These are phyloP conservation scores for Digitonthophagus gazella DNA, from an alignment of 2,888 invertebrate genomes.

Conservation along the genomic window DNA sequence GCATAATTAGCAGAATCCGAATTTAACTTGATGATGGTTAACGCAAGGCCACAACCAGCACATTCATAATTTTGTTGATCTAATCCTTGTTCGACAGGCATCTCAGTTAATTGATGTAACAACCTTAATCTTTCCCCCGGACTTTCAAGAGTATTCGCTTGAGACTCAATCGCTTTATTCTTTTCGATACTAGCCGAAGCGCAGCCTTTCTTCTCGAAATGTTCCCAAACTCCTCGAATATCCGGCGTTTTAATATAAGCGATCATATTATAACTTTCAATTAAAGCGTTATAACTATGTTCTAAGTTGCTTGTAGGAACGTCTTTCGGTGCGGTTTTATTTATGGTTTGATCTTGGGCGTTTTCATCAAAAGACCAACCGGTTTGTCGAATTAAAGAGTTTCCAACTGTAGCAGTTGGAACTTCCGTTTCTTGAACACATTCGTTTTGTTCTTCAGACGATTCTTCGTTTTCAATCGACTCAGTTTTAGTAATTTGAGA, in stretches of 20 bases:
- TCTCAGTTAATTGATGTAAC: conserved; percentile 58
- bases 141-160: neutral
- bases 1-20: conserved; percentile 12
- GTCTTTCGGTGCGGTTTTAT: conserved; percentile 4
- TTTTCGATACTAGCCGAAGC: conserved; percentile 54
- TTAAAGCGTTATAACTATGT: conserved; percentile 59
- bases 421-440: neutral
- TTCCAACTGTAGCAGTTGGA: conserved; percentile 52
- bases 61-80: conserved; percentile 87
- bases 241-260: conserved; percentile 55
- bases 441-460: neutral
- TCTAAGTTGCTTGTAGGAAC: conserved; percentile 38
- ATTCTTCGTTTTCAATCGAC: conserved; percentile 24
- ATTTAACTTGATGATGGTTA: conserved; percentile 44
- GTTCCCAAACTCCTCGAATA: conserved; percentile 62
- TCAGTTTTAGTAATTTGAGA: conserved; percentile 14
- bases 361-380: conserved; percentile 61
- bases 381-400: conserved; percentile 63
- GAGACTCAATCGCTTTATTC: conserved; percentile 32
- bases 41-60: conserved; percentile 64
- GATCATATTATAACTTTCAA: conserved; percentile 59
- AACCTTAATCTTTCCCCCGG: neutral
- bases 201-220: conserved; percentile 43
- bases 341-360: conserved; percentile 26
- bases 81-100: conserved; percentile 77